phyloP scores from a whole-genome alignment of 2,888 invertebrate genomes.

The Euphydryas editha region DNA sequence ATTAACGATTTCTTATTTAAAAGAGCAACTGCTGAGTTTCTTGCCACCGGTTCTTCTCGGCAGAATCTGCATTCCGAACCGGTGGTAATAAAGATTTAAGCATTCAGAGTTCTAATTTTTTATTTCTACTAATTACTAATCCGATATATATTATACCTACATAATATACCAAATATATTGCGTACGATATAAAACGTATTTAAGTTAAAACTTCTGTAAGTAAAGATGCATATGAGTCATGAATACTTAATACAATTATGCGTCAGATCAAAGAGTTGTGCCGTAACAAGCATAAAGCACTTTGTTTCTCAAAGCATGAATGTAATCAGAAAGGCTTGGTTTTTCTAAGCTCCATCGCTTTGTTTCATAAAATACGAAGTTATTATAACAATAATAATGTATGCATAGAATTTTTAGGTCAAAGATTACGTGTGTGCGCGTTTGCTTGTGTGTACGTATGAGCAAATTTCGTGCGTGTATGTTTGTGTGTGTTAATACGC shows the following conservation, averaged over 20 bases:
- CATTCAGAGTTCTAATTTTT: too few relatives aligned
- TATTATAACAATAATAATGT: neutral
- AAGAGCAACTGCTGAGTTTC: too few relatives aligned
- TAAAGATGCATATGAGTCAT: neutral
- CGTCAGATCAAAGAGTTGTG: neutral
- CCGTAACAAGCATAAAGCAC: neutral
- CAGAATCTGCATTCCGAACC: too few relatives aligned
- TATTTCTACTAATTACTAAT: too few relatives aligned
- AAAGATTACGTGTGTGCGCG: neutral
- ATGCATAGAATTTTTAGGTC: neutral
- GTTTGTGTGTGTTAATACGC: too few relatives aligned
- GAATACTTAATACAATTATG: neutral
- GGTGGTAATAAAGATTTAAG: too few relatives aligned
- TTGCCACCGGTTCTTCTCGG: too few relatives aligned
- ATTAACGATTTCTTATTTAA: too few relatives aligned
- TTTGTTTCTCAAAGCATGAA: neutral
- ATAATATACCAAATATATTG: too few relatives aligned
- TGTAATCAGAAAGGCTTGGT: neutral
- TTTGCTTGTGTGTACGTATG: neutral
- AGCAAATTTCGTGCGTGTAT: neutral
- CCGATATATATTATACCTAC: too few relatives aligned
- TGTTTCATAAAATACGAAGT: neutral
- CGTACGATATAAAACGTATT: too few relatives aligned
- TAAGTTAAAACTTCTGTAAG: neutral
- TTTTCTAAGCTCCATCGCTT: neutral